Evolutionary conservation across 2,797 vertebrate genomes (phyloP), one percentile per base, ranked within the genome.

Genomic region (Crenuchus spilurus): DNA sequence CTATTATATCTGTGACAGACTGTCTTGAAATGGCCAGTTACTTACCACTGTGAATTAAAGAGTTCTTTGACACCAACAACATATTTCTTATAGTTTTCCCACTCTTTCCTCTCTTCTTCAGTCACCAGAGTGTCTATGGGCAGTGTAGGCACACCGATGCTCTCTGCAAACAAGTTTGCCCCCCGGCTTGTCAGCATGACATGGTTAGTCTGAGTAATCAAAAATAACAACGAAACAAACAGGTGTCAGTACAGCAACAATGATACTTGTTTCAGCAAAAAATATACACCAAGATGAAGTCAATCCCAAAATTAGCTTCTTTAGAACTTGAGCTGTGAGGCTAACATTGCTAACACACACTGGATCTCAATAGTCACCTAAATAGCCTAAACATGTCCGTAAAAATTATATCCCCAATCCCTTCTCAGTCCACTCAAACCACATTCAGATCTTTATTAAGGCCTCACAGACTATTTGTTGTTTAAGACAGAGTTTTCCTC

Each of bases 131-230:
- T 41, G 0, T 91, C 82, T 46, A 86, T 65, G 41, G 90, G 76
- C 37, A 91, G 83, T 13, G 75, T 84, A 20, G 22, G 46, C 49
- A 91, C 24, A 14, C 91, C 91, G 4, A 92, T 82, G 70, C 83
- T 87, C 75, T 92, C 87, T 35, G 92, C 92, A 86, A 93, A 94
- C 75, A 82, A 75, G 87, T 91, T 92, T 0, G 92, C 93, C 2
- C 93, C 92, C 82, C 39, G 78, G 67, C 83, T 82, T 4, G 92
- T 91, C 81, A 94, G 51, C 86, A 93, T 88, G 70, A 84, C 2
- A 26, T 93, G 90, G 24, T 85, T 48, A 1, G 92, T 93, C 93
- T 94, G 83, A 22, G n/a, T n/a, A 70, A 30, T 20, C 2, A 65
- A 71, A 75, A 1, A 57, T 13, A 39, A 76, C 79, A 77, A 18